These are phyloP conservation scores for Sebastes goodei DNA, from an alignment of 2,797 vertebrate genomes.

Conservation along the genomic window DNA sequence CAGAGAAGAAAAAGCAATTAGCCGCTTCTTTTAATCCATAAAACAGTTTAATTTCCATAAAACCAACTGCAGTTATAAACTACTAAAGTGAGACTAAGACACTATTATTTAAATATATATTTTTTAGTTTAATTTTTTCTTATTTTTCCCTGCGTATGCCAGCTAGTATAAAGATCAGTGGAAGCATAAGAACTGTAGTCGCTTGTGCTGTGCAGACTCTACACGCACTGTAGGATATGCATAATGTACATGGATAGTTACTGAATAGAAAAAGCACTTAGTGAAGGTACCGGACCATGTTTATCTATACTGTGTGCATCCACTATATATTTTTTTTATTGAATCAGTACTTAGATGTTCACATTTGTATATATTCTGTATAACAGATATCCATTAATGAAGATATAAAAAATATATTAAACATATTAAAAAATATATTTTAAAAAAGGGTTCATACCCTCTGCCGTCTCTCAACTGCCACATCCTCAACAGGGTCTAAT, in stretches of 20 bases:
- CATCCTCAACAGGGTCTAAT: too few relatives aligned
- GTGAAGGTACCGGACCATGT: background rate
- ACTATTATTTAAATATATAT: background rate
- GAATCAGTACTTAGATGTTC: background rate
- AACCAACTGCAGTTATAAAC: background rate
- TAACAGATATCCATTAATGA: background rate
- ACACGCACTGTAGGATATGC: background rate
- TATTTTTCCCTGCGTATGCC: background rate
- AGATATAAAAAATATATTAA: too few relatives aligned
- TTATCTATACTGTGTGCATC: background rate
- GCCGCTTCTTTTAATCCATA: background rate
- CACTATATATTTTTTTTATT: too few relatives aligned
- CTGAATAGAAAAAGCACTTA: too few relatives aligned
- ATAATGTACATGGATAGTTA: background rate
- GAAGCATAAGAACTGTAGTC: background rate
- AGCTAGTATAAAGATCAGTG: background rate
- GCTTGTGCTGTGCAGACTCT: background rate
- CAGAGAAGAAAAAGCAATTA: conserved; percentile 2
- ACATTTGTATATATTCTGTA: background rate
- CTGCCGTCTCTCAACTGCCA: background rate
- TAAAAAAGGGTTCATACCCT: background rate
- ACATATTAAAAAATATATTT: accelerated
- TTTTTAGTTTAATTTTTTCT: background rate
- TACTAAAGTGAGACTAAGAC: background rate
- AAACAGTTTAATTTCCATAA: background rate